Base-by-base conservation (phyloP, 2,113 vertebrate genomes). In the Cyanistes caeruleus region DNA sequence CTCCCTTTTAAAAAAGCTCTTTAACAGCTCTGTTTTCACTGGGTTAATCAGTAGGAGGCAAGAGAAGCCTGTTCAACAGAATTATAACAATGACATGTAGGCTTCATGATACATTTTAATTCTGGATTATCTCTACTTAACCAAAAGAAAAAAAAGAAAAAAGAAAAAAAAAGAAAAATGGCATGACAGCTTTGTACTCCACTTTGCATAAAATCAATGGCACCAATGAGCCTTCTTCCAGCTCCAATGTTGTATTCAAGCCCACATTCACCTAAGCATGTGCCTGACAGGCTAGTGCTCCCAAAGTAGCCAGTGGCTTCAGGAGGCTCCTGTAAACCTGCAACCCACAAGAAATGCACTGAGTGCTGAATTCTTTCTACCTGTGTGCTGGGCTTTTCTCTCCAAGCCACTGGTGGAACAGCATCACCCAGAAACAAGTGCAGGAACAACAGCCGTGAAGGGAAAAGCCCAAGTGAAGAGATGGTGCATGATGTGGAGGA, bases 191-290 rank as follows among this genome's bases (percentile, higher is more conserved):
- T 55, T 70, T 62, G 30, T 59, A 58, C 15, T 67, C 10, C n/a
- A 37, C 15, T 37, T 68, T 7, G 10, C n/a, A 28, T 10, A 55
- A 17, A 10, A 58, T 16, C 31, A 62, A 3, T 12, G 18, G 30
- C 21, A 46, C 35, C 44, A 67, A 30, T 4, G 43, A 79, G 35
- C 15, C 46, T 37, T 35, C 55, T 53, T n/a, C 59, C 9, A 55
- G 56, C 27, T 77, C 52, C 4, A 2, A 28, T 33, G 6, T 15
- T 44, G 43, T 33, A 11, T 28, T 55, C 13, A 18, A 67, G 53
- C 8, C 19, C 1, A 0, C 15, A 9, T 23, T 70, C 59, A 77
- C 15, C 2, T 15, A 59, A 55, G 11, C 0, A 4, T 20, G 20
- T 41, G 31, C 39, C 27, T 67, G 25, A 73, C 53, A 51, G 46